Percentiles rank a stretch among this genome's conserved stretches.
Conservation (phyloP, 2,113 vertebrate genomes). For the Orientallactaga bullata region DNA sequence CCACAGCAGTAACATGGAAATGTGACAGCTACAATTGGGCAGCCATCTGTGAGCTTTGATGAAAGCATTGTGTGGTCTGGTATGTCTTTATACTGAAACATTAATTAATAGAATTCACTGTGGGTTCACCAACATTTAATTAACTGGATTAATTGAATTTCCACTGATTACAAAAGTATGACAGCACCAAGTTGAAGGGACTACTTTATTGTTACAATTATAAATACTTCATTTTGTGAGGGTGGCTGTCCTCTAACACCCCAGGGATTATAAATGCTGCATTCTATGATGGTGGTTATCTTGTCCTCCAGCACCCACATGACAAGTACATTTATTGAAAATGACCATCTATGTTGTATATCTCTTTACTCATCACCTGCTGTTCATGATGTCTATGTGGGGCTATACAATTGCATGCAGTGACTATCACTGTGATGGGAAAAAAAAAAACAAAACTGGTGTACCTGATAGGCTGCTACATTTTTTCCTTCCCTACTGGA, state of each 20-base stretch:
- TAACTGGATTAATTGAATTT: slow-evolving; percentile 77
- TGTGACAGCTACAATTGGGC: not conserved
- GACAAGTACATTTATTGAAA: not conserved
- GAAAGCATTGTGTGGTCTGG: slow-evolving; percentile 42
- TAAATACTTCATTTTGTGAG: slow-evolving; percentile 12
- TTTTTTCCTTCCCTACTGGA: not conserved
- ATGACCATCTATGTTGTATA: not conserved
- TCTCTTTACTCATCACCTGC: not conserved
- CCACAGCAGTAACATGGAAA: not conserved
- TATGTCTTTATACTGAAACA: slow-evolving; percentile 62
- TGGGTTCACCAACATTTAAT: slow-evolving; percentile 71
- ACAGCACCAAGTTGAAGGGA: slow-evolving; percentile 55
- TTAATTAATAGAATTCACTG: slow-evolving; percentile 74
- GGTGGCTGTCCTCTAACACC: not conserved
- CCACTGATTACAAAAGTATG: slow-evolving; percentile 58
- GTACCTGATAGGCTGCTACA: not conserved
- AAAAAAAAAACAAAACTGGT: not conserved
- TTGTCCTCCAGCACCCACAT: not conserved
- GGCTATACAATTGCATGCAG: not conserved
- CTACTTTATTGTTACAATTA: slow-evolving; percentile 6
- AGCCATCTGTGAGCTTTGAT: slow-evolving; percentile 17
- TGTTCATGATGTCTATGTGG: not conserved
- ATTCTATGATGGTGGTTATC: not conserved
- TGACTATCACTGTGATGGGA: not conserved
- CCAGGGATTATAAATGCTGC: not conserved